These are phyloP conservation scores for Empidonax alnorum DNA, from an alignment of 2,113 vertebrate species.

Conservation along the genomic window DNA sequence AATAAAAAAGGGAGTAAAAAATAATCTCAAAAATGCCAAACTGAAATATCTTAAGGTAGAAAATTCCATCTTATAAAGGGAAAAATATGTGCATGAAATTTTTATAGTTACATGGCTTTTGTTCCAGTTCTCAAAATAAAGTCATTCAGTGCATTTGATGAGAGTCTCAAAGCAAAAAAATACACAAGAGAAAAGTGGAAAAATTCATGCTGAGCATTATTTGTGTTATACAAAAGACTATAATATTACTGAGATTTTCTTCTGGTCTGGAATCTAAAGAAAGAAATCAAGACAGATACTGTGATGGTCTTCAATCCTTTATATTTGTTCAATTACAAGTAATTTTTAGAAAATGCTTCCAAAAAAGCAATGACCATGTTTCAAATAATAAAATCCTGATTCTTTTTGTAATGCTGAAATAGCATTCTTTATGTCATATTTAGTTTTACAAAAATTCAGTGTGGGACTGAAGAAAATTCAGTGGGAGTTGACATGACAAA, in stretches of 20 bases:
- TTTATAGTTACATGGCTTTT: slow-evolving; percentile 25
- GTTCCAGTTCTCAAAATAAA: slow-evolving; percentile 42
- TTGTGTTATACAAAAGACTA: background rate
- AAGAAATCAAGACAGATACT: background rate
- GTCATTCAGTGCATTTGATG: background rate
- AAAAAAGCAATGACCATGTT: background rate
- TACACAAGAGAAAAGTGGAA: background rate
- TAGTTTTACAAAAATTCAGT: background rate
- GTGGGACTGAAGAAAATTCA: background rate
- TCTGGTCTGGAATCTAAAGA: background rate
- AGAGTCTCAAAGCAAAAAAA: slow-evolving; percentile 1
- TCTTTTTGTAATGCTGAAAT: background rate
- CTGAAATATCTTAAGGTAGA: background rate
- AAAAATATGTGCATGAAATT: background rate
- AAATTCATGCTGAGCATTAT: background rate
- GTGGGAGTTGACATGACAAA: background rate
- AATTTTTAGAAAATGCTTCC: background rate
- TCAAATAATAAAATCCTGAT: background rate
- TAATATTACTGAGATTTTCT: background rate
- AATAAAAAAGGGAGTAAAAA: background rate
- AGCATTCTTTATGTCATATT: background rate
- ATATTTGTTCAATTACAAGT: background rate
- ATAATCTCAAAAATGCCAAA: background rate
- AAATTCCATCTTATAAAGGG: slow-evolving; percentile 3
- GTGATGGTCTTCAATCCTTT: background rate